phyloP scores from a whole-genome alignment of 2,888 invertebrate genomes.

The Diploptera punctata region DNA sequence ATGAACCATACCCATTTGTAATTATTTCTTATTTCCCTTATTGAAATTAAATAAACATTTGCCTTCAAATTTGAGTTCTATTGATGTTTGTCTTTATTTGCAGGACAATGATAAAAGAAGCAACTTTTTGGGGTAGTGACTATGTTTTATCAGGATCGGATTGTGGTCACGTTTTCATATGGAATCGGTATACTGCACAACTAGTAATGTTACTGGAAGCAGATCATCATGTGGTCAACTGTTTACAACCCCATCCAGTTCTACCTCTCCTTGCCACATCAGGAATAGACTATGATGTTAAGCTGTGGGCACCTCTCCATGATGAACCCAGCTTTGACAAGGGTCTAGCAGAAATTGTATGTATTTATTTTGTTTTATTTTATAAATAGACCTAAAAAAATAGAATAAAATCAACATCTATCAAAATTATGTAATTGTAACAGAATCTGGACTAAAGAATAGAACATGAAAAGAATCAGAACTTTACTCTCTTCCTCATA shows the following conservation, averaged over 20 bases:
- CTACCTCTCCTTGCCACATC: slow-evolving; percentile 79
- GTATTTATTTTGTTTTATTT: too few relatives aligned
- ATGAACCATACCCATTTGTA: too few relatives aligned
- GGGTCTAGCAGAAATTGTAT: slow-evolving; percentile 68
- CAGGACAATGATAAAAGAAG: slow-evolving; percentile 85
- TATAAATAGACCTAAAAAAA: too few relatives aligned
- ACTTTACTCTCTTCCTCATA: too few relatives aligned
- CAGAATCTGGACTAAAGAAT: too few relatives aligned
- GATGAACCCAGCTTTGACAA: slow-evolving; percentile 67
- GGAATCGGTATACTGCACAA: slow-evolving; percentile 74
- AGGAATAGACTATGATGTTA: slow-evolving; percentile 89
- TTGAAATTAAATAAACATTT: too few relatives aligned
- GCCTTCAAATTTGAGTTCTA: too few relatives aligned
- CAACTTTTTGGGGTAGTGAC: slow-evolving; percentile 82
- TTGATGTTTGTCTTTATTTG: slow-evolving; percentile 10
- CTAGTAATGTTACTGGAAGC: slow-evolving; percentile 79
- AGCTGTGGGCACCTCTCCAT: slow-evolving; percentile 79
- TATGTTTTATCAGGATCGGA: slow-evolving; percentile 88
- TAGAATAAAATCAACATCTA: too few relatives aligned
- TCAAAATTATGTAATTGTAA: too few relatives aligned
- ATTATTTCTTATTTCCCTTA: too few relatives aligned
- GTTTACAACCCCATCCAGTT: slow-evolving; percentile 82
- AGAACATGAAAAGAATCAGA: too few relatives aligned
- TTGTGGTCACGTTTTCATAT: slow-evolving; percentile 86
- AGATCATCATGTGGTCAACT: slow-evolving; percentile 85